Base-by-base conservation (phyloP, 2,797 vertebrate genomes). In the Sebastes hopkinsi region DNA sequence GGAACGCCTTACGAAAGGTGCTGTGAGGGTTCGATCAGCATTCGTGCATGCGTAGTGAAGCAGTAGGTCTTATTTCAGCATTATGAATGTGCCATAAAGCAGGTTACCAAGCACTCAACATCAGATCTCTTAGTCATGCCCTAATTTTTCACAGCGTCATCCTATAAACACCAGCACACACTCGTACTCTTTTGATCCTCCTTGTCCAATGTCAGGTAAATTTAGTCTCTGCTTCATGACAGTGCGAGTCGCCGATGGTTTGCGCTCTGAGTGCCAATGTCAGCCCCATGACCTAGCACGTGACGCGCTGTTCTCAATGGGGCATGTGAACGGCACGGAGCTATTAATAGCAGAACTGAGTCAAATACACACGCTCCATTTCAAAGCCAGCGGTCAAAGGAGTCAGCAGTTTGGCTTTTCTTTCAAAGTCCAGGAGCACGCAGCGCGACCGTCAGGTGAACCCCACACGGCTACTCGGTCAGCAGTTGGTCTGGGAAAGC, bases 301-400 rank as follows among this genome's bases (percentile, higher is more conserved):
- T 86, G 80, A 86, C 29, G 80, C 58, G 65, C 73, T 72, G 82
- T 66, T 88, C 77, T 76, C 75, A 79, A 71, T 66, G 75, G 87
- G 80, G 69, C 74, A 80, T 80, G 85, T 88, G 78, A 88, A 84
- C 68, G 55, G 72, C 83, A 67, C 65, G 25, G 61, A 59, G 87
- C 91, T 94, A 94, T 92, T 91, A 90, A 95, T 95, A 96, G 92
- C 75, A 90, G 68, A 87, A 73, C 84, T 77, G 82, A 87, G 90
- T 92, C 87, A 88, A 80, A 81, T 82, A 87, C 85, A 76, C 77
- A 69, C 72, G 64, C 77, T 91, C 79, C 71, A 74, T 91, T 92
- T 93, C 89, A 84, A 88, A 87, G 90, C 72, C 70, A 81, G 86
- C 72, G 60, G 90, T 92, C 91, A 90, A 88, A 90, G 66, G 84